Evolutionary conservation across 1,140 invertebrate species (phyloP), one percentile per base, ranked within the genome.

Genomic region (Drosophila sp.): DNA sequence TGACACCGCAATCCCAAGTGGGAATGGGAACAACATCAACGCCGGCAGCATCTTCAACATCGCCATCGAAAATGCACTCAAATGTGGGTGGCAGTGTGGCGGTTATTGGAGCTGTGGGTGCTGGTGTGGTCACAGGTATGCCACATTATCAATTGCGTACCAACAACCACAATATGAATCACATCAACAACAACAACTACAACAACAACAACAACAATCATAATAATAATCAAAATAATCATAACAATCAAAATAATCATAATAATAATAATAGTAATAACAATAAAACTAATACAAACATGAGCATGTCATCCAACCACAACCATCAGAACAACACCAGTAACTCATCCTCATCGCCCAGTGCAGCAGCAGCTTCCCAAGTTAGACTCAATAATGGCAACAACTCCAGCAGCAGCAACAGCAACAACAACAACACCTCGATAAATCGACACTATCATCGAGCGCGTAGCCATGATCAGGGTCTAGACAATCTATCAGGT

Each of bases 61-160:
- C 25, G 60, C 47, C 17, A 35, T 60, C 55, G 29, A 32, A 54
- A 50, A 38, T 35, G 8, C 44, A 8, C 44, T 29, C 27, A 60
- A 66, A 41, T 64, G 40, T 54, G 66, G 67, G 68, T 23, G 58
- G 73, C 32, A 62, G 65, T 71, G 69, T 75, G 70, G 78, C 62
- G 44, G 63, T 67, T 7, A 80, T 71, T 57, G 72, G 61, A 10
- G 66, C 75, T 40, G 67, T 64, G 33, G 65, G 64, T 32, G 69
- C 76, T 65, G 80, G 73, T 64, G 80, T 73, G 35, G 75, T 74
- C 27, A 66, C 80, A 89, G 84, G 84, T 89, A 89, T 89, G 68
- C 74, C 77, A 69, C 78, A 73, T 89, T 75, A 80, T 65, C 66
- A 75, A 84, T 63, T 76, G 84, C 77, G 76, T 47, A 77, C 74